These are phyloP conservation scores for Anthoptus insignis DNA, from an alignment of 2,888 invertebrate genomes.

Conservation along the genomic window DNA sequence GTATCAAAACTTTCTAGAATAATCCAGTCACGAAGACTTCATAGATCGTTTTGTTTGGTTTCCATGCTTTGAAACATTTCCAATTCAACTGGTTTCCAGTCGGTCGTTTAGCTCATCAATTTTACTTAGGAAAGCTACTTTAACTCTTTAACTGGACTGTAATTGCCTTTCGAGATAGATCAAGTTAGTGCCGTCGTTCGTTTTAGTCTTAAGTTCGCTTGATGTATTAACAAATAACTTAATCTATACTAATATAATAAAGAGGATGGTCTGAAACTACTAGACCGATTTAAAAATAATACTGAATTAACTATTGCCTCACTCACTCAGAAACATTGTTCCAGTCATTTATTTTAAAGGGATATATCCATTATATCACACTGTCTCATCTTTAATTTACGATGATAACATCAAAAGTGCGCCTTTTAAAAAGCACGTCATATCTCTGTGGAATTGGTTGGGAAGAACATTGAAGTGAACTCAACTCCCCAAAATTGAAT, in stretches of 20 bases:
- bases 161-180: background rate
- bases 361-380: background rate
- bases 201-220: background rate
- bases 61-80: constrained; percentile 4
- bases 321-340: too few species aligned
- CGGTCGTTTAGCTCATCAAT: constrained; percentile 3
- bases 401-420: background rate
- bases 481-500: constrained; percentile 9
- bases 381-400: background rate
- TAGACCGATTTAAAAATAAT: too few species aligned
- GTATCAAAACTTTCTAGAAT: constrained; percentile 52
- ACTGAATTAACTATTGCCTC: too few species aligned
- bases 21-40: background rate
- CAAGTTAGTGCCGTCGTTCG: background rate
- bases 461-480: constrained; percentile 10
- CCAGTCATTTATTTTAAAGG: background rate
- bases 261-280: too few species aligned
- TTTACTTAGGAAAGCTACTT: constrained; percentile 1
- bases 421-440: background rate
- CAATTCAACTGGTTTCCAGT: constrained; percentile 3
- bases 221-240: background rate
- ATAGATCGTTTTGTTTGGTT: background rate
- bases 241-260: too few species aligned
- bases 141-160: background rate
- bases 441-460: constrained; percentile 11